These are phyloP conservation scores for Otus sunia DNA, from an alignment of 2,113 vertebrate species.

Conservation along the genomic window DNA sequence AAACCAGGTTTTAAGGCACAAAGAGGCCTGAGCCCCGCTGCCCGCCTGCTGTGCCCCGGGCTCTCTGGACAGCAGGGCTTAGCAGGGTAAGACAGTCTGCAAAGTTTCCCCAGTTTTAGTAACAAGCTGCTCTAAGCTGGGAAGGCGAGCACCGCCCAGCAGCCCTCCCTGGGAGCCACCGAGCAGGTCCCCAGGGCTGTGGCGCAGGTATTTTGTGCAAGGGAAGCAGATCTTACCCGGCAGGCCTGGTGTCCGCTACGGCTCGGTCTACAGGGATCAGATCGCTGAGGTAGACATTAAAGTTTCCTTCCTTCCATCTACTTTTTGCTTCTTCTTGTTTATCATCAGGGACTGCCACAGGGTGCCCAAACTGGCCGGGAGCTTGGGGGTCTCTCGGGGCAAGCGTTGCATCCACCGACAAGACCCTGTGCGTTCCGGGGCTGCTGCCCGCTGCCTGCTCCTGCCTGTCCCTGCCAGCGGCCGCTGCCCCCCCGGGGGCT, in stretches of 20 bases:
- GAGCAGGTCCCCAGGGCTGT: fast-evolving
- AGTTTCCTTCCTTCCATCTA: constrained; percentile 93
- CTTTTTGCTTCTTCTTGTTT: constrained; percentile 80
- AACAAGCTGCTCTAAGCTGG: background rate
- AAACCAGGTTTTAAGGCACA: background rate
- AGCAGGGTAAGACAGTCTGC: fast-evolving
- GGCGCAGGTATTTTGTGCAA: background rate
- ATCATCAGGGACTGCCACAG: constrained; percentile 70
- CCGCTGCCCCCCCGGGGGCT: fast-evolving
- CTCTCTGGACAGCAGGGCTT: fast-evolving
- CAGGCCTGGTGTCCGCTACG: constrained; percentile 89
- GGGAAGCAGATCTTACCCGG: constrained; percentile 78
- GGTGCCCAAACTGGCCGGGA: constrained; percentile 88
- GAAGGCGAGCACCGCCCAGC: no score
- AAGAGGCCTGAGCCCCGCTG: background rate
- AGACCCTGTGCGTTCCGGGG: constrained; percentile 76
- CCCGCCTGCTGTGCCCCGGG: no score
- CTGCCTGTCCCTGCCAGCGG: fast-evolving
- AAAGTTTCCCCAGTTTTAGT: no score
- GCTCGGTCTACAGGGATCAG: constrained; percentile 92
- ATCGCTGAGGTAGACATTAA: constrained; percentile 95
- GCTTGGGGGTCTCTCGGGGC: constrained; percentile 81
- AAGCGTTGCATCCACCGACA: constrained; percentile 79
- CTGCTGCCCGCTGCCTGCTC: background rate
- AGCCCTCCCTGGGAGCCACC: background rate